Base-by-base conservation (phyloP, 2,113 vertebrate genomes). In the Lamprologus callipterus region DNA sequence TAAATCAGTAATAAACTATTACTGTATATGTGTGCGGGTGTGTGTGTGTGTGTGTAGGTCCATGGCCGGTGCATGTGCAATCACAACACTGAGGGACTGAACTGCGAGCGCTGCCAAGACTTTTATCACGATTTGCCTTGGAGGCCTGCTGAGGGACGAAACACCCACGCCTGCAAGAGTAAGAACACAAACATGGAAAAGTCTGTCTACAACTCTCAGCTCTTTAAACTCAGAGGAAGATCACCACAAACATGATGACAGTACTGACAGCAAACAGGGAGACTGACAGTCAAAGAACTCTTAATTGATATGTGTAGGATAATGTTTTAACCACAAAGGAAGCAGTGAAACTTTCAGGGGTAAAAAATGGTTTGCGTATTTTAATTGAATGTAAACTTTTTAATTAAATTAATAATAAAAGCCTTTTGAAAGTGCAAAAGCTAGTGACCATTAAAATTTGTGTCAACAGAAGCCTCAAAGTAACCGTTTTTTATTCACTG, bases 151-250 rank as follows among this genome's bases (percentile, higher is more conserved):
- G 97, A 98, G 96, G 98, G 99, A 23, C 96, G 97, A 79, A 97
- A 98, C 80, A 97, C 97, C 45, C 97, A 99, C 0, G 96, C 98
- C 16, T 99, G 99, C 95, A 98, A 98, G 96, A 98, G 99, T 99
- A 95, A 87, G 94, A 92, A 10, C 21, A 63, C 9, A 13, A 54
- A 81, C 45, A 45, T 7, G 1, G 28, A 26, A 9, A 9, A 19
- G 4, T 23, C 9, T 49, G 5, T 23, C 4, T 49, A 31, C 10
- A 78, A 0, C 6, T 12, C 9, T 73, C n/a, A 73, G 13, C 37
- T 47, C 23, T 31, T 75, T 75, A 75, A 28, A 47, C 70, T 75
- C 26, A 47, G 21, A 28, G 70, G 4, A 75, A 12, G 23, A 19
- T 11, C 45, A 28, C 40, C 14, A 75, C 23, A 75, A 75, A 19